phyloP scores from a whole-genome alignment of 2,888 invertebrate species.

The Dioctria rufipes region DNA sequence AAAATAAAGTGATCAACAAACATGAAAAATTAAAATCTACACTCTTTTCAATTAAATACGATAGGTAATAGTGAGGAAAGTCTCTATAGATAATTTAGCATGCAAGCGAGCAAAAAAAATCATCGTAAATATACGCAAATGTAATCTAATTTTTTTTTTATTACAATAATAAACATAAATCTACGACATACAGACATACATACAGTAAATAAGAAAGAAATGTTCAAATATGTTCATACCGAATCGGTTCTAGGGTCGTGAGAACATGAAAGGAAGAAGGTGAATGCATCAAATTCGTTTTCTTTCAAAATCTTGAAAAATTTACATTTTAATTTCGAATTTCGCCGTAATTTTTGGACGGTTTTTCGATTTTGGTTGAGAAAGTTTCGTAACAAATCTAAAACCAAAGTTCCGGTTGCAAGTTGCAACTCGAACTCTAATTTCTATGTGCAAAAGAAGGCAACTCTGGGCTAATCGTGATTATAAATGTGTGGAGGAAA shows the following conservation, averaged over 20 bases:
- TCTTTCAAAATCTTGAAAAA: constrained; percentile 29
- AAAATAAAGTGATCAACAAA: too few relatives aligned
- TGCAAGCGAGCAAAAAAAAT: background rate
- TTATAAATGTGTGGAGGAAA: constrained; percentile 30
- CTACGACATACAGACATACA: background rate
- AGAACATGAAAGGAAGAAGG: constrained; percentile 48
- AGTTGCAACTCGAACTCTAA: constrained; percentile 16
- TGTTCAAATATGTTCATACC: constrained; percentile 46
- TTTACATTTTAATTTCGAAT: constrained; percentile 26
- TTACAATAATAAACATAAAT: too few relatives aligned
- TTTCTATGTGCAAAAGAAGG: constrained; percentile 37
- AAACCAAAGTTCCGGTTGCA: constrained; percentile 5
- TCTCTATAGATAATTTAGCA: too few relatives aligned
- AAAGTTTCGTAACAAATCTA: constrained; percentile 2
- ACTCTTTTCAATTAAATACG: background rate
- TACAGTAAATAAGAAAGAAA: constrained; percentile 26
- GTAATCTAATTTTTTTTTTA: too few relatives aligned
- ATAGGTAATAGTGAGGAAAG: too few relatives aligned
- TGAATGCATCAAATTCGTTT: constrained; percentile 43
- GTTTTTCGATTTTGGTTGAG: background rate
- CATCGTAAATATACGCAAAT: background rate
- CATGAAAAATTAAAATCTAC: background rate
- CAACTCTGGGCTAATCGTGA: constrained; percentile 24
- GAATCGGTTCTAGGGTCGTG: constrained; percentile 44
- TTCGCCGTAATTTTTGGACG: background rate